Evolutionary conservation across 53 echinoderm and acorn worm species (phyloP).

Genomic region (Mesocentrotus franciscanus): DNA sequence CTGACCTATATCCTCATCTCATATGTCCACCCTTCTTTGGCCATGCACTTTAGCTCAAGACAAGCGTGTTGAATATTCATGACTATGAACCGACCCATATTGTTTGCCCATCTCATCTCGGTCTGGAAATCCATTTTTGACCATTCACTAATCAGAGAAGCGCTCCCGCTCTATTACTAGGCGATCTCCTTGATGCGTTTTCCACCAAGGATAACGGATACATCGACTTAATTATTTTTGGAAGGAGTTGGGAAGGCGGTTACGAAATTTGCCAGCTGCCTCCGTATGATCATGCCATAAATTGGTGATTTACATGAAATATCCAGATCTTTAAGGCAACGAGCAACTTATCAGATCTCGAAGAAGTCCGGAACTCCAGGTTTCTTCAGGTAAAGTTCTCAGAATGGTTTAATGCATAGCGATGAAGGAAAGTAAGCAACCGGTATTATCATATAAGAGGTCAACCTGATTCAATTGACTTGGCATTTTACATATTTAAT

Average conservation of each 20-base stretch:
- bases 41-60: not conserved
- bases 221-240: not conserved
- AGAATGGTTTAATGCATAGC: not conserved
- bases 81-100: constrained; percentile 5
- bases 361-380: not conserved
- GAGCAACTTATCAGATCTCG: not conserved
- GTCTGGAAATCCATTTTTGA: not conserved
- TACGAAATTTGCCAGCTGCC: not conserved
- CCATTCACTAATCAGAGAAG: not conserved
- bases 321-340: not conserved
- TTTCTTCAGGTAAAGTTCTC: not conserved
- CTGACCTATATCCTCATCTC: not conserved
- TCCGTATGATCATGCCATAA: not conserved
- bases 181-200: not conserved
- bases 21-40: not conserved
- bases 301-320: not conserved
- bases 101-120: not conserved
- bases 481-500: too few species aligned
- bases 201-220: not conserved
- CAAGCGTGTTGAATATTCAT: not conserved
- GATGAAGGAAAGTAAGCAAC: not conserved
- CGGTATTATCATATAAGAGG: not conserved
- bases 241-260: not conserved
- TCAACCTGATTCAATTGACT: not conserved
- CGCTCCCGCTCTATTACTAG: not conserved